Evolutionary conservation across 2,113 vertebrate species (phyloP).

Genomic region (Mionectes macconnelli): DNA sequence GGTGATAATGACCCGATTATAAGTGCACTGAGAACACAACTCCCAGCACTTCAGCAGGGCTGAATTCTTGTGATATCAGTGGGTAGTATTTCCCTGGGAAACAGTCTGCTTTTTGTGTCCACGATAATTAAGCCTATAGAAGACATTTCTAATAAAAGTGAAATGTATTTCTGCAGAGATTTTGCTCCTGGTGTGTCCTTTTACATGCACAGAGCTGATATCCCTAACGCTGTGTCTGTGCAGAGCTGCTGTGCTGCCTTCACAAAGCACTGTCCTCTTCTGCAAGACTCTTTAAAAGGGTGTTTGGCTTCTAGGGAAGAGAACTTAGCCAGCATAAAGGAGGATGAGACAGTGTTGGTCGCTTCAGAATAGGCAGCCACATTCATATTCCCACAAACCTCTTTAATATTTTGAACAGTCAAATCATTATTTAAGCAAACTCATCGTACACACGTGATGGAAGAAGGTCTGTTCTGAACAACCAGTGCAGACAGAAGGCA

Average conservation of each 20-base stretch:
- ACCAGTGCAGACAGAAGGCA: neutral
- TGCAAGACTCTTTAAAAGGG: neutral
- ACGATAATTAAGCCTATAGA: constrained; percentile 22
- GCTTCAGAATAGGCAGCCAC: neutral
- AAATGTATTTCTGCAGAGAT: neutral
- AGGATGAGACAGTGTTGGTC: neutral
- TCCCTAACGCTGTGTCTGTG: neutral
- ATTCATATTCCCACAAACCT: neutral
- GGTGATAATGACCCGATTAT: constrained; percentile 42
- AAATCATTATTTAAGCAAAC: neutral
- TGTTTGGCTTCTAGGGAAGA: neutral
- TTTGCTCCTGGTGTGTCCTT: neutral
- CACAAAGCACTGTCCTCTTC: neutral
- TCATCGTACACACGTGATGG: neutral
- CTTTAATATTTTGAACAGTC: neutral
- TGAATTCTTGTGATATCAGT: constrained; percentile 40
- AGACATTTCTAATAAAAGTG: neutral
- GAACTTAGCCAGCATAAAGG: neutral
- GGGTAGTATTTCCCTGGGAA: constrained; percentile 43
- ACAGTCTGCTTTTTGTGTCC: neutral
- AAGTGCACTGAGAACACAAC: constrained; percentile 8
- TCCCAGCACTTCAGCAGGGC: constrained; percentile 27
- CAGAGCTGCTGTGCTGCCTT: neutral
- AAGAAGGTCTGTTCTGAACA: neutral
- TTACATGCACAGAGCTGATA: neutral